Conservation (phyloP, 2,113 vertebrate genomes). For the Cynoglossus semilaevis region DNA sequence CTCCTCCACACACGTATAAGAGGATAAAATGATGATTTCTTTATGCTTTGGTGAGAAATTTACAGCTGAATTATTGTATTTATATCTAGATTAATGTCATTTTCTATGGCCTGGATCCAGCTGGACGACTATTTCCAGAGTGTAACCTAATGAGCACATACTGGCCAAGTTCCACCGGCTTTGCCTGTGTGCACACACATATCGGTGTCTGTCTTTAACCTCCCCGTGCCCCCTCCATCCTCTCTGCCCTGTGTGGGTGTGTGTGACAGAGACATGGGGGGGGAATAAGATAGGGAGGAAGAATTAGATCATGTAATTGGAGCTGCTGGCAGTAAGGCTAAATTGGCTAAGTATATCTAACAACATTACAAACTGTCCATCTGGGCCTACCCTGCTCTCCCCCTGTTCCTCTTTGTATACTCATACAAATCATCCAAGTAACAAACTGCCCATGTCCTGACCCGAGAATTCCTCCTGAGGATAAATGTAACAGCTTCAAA, state of each 20-base stretch:
- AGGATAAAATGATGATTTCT: constrained; percentile 66
- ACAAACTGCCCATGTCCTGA: constrained; percentile 49
- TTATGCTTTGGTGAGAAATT: constrained; percentile 73
- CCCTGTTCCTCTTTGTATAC: constrained; percentile 61
- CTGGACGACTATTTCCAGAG: too few species aligned
- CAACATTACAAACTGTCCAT: constrained; percentile 78
- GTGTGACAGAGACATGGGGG: constrained; percentile 44
- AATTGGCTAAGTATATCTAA: constrained; percentile 78
- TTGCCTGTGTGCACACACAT: constrained; percentile 12
- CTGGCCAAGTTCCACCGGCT: constrained; percentile 34
- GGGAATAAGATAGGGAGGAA: constrained; percentile 49
- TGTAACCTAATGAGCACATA: constrained; percentile 41
- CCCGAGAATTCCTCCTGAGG: constrained; percentile 37
- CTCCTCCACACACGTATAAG: constrained; percentile 35
- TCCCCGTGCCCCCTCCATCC: constrained; percentile 53
- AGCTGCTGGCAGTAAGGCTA: constrained; percentile 72
- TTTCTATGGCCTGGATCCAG: too few species aligned
- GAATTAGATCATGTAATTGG: constrained; percentile 80
- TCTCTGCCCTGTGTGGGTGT: constrained; percentile 55
- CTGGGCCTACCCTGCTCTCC: constrained; percentile 69
- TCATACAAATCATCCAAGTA: constrained; percentile 52
- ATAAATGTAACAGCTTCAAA: constrained; percentile 38
- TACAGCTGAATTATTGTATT: constrained; percentile 76
- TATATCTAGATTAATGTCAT: too few species aligned
- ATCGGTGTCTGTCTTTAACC: constrained; percentile 57